Conservation (phyloP, 2,797 vertebrate genomes). For the Pangasius krempfi region DNA sequence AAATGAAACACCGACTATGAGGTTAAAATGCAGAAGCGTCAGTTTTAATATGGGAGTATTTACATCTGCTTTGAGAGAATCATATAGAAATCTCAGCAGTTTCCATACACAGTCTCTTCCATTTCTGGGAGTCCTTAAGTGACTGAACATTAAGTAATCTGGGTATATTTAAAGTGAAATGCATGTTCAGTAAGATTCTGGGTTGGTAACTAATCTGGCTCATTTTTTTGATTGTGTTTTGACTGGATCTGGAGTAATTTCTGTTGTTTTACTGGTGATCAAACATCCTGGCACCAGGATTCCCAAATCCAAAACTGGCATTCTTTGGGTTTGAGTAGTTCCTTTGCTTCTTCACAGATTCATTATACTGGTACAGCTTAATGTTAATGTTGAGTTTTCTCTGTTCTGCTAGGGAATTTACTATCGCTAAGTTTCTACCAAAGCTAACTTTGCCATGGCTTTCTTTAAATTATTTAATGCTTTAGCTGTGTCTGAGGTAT, state of each 20-base stretch:
- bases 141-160: not conserved
- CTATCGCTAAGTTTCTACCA: not conserved
- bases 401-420: not conserved
- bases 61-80: not conserved
- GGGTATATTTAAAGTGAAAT: not conserved
- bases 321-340: not conserved
- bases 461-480: not conserved
- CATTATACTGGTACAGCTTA: not conserved
- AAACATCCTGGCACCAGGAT: not conserved
- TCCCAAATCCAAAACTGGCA: not conserved
- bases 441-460: not conserved
- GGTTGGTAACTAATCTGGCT: not conserved
- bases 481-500: not conserved
- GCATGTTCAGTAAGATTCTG: not conserved
- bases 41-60: not conserved
- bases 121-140: not conserved
- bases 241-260: not conserved
- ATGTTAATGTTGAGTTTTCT: not conserved
- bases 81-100: not conserved
- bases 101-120: not conserved
- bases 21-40: not conserved
- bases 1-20: not conserved
- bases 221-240: not conserved
- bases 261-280: not conserved
- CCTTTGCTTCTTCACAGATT: not conserved